Evolutionary conservation across 1,140 invertebrate species (phyloP).

Genomic region (Zaprionus ghesquierei): DNA sequence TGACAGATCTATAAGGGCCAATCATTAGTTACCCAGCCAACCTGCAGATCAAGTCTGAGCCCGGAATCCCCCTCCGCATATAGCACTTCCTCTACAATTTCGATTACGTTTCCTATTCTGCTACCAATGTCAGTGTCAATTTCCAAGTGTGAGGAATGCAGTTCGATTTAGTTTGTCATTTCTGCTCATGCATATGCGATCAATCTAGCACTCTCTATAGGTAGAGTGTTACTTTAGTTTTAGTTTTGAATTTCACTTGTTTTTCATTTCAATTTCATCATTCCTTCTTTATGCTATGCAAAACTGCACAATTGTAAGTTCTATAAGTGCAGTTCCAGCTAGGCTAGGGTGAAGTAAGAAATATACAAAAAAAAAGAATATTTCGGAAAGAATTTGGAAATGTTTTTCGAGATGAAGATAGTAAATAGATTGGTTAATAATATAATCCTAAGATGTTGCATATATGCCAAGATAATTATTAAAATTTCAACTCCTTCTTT

Average conservation of each 20-base stretch:
- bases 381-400: neutral
- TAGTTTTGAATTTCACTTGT: neutral
- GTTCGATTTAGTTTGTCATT: constrained; percentile 64
- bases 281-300: no score
- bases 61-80: neutral
- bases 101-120: neutral
- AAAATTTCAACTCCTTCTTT: neutral
- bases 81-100: constrained; percentile 3
- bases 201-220: neutral
- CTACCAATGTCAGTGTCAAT: constrained; percentile 56
- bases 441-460: no score
- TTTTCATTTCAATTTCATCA: neutral
- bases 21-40: constrained; percentile 7
- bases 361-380: no score
- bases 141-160: constrained; percentile 66
- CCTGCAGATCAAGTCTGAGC: neutral
- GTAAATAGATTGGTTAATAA: neutral
- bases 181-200: constrained; percentile 59
- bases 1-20: constrained; percentile 29
- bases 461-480: neutral
- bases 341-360: no score
- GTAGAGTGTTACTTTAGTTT: neutral
- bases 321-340: no score
- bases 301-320: no score
- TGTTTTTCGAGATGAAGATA: neutral